These are phyloP conservation scores for Ladona fulva DNA, from an alignment of 1,140 invertebrate genomes.

Conservation along the genomic window DNA sequence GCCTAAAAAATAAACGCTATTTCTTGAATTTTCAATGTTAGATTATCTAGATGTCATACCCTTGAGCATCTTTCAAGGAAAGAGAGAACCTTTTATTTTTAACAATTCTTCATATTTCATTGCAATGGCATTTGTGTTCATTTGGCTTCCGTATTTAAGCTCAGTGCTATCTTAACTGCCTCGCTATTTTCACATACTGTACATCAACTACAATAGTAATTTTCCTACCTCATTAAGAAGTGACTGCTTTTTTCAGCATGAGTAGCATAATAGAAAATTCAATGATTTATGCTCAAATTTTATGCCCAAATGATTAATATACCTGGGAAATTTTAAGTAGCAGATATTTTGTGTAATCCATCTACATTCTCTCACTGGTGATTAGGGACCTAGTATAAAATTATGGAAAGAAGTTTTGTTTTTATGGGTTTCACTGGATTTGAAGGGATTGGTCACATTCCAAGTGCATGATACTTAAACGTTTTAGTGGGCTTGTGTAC, in stretches of 20 bases:
- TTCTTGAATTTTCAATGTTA: no score
- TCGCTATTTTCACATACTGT: not conserved
- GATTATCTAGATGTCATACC: no score
- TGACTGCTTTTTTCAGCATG: no score
- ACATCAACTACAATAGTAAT: not conserved
- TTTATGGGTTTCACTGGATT: slow-evolving; percentile 5
- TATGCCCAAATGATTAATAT: no score
- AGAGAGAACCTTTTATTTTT: no score
- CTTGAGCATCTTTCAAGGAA: no score
- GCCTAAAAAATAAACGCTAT: no score
- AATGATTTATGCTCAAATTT: no score
- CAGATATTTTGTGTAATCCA: not conserved
- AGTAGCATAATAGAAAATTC: no score
- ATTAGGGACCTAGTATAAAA: not conserved
- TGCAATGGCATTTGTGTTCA: not conserved
- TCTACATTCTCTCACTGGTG: not conserved
- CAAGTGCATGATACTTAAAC: slow-evolving; percentile 3
- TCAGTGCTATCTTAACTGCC: not conserved
- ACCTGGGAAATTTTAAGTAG: not conserved
- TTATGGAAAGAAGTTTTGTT: not conserved
- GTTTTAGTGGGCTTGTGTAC: not conserved
- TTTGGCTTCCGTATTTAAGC: not conserved
- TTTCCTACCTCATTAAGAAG: no score
- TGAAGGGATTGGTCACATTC: slow-evolving; percentile 5
- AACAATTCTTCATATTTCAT: no score